Percentiles rank a stretch among this genome's conserved stretches.
Conservation (phyloP, 1,140 invertebrate genomes). For the Odontomachus brunneus region DNA sequence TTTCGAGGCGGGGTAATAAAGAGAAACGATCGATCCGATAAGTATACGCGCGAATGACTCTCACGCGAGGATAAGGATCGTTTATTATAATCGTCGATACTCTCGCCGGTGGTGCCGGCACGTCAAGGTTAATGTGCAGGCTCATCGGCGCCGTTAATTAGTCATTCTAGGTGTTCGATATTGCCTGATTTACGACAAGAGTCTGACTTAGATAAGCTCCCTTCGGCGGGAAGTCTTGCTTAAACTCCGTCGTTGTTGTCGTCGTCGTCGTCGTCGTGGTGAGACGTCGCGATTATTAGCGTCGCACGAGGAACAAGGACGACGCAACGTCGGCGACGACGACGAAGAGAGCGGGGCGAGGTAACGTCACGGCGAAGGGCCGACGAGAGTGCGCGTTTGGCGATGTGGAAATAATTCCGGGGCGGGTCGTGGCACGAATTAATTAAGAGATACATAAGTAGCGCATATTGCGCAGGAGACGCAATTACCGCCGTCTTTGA, state of each 20-base stretch:
- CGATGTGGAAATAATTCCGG: slow-evolving; percentile 77
- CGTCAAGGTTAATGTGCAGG: neutral
- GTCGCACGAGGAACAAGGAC: slow-evolving; percentile 13
- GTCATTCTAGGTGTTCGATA: slow-evolving; percentile 38
- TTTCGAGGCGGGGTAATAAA: neutral
- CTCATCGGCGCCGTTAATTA: slow-evolving; percentile 20
- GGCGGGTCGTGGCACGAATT: slow-evolving; percentile 71
- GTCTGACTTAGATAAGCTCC: slow-evolving; percentile 52
- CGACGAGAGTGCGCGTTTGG: slow-evolving; percentile 64
- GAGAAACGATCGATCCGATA: neutral
- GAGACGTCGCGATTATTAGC: slow-evolving; percentile 2
- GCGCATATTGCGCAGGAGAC: slow-evolving; percentile 71
- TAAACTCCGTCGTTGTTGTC: no score
- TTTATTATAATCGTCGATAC: neutral
- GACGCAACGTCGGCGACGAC: neutral
- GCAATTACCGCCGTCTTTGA: slow-evolving; percentile 76
- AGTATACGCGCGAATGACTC: neutral
- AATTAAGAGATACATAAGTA: slow-evolving; percentile 78
- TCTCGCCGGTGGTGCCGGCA: neutral
- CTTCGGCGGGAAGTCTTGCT: slow-evolving; percentile 35
- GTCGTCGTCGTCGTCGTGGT: neutral
- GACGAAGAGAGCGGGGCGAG: neutral
- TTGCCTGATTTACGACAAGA: slow-evolving; percentile 33
- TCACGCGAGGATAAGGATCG: neutral
- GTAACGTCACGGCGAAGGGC: neutral